A percentile compares a stretch with the other conserved stretches of the same genome.
Conservation (phyloP, 2,888 invertebrate genomes). For the Leptopilina syphax region DNA sequence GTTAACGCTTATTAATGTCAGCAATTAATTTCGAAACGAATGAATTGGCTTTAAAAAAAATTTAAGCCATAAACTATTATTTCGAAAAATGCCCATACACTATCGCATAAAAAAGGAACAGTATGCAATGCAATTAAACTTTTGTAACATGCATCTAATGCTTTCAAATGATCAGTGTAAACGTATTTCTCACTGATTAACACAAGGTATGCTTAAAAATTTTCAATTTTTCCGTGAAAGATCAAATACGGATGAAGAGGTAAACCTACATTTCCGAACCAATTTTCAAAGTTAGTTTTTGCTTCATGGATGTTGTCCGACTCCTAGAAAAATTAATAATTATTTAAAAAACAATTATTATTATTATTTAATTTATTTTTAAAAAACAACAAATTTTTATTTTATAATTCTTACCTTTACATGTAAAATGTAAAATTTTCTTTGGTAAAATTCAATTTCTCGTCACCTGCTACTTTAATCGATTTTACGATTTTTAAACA, state of each 20-base stretch:
- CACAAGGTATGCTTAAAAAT: not conserved
- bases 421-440: too few relatives aligned
- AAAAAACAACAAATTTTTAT: not conserved
- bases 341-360: not conserved
- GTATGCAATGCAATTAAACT: constrained; percentile 30
- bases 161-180: constrained; percentile 11
- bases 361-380: not conserved
- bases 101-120: constrained; percentile 4
- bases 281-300: constrained; percentile 12
- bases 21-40: not conserved
- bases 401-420: not conserved
- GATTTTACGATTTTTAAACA: not conserved
- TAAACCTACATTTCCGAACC: not conserved
- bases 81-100: constrained; percentile 8
- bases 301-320: not conserved
- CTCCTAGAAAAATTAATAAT: not conserved
- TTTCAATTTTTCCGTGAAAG: constrained; percentile 10
- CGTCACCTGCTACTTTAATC: not conserved
- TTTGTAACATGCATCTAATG: constrained; percentile 37
- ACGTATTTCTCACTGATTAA: constrained; percentile 7
- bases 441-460: not conserved
- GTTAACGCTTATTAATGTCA: constrained; percentile 2
- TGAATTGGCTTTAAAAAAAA: not conserved
- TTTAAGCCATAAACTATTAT: not conserved
- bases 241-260: constrained; percentile 18